These are phyloP conservation scores for Oreortyx pictus DNA, from an alignment of 2,797 vertebrate species.

Conservation along the genomic window DNA sequence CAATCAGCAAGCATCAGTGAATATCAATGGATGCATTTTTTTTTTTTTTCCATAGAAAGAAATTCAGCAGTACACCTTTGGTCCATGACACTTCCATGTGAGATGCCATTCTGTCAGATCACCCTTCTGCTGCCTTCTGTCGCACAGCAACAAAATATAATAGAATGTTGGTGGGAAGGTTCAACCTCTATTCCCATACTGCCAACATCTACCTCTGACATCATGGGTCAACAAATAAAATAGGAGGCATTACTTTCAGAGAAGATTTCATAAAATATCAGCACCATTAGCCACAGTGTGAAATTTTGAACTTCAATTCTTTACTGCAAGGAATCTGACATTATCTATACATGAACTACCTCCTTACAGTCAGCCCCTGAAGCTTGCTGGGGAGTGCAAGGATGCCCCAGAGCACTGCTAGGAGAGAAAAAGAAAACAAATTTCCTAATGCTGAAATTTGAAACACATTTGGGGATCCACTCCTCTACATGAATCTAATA, in stretches of 20 bases:
- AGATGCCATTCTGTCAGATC: not conserved
- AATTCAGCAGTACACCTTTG: not conserved
- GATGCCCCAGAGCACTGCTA: not conserved
- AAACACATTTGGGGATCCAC: not conserved
- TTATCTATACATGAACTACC: not conserved
- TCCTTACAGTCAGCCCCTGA: not conserved
- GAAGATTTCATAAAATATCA: not conserved
- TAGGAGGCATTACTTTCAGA: not conserved
- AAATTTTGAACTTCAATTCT: not conserved
- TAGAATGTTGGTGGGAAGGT: not conserved
- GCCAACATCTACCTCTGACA: not conserved
- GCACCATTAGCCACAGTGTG: not conserved
- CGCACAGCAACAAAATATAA: not conserved
- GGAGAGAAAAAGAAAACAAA: not conserved
- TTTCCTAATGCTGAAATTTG: not conserved
- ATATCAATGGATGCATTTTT: not conserved
- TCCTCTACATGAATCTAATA: not conserved
- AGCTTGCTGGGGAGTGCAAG: not conserved
- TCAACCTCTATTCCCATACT: not conserved
- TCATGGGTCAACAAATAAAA: not conserved
- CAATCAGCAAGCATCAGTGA: not conserved
- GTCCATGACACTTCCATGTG: not conserved
- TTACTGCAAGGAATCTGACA: not conserved
- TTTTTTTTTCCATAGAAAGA: not conserved
- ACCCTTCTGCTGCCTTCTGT: not conserved